Evolutionary conservation across 64 coral and sea anemone species (phyloP), one percentile per base, ranked within the genome.

Genomic region (Stichodactyla helianthus): DNA sequence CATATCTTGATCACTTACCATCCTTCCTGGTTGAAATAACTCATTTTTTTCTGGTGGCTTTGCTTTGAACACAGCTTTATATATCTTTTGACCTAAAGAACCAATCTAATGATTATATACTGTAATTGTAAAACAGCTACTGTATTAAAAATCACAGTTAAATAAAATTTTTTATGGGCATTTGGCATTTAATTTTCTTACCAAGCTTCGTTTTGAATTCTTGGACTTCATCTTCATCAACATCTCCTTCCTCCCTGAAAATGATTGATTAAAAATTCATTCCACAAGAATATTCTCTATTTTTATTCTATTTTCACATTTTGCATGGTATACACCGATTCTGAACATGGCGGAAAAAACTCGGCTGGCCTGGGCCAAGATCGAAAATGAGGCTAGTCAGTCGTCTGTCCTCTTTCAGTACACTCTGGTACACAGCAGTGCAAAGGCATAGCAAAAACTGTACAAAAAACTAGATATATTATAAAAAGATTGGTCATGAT

Each of bases 1-100:
- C 35, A 44, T 44, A 44, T 44, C 35, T 44, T 44, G 35, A 44
- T 44, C 8, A 31, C 25, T 88, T 90, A 99, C 97, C 97, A 99
- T 99, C 84, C 97, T 92, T 50, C 97, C 97, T 65, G 97, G 93
- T 83, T 95, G 93, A 76, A 99, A 99, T 13, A 99, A 86, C 84
- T 99, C 97, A 90, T 99, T 99, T 74, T 89, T 99, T 63, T 99
- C 93, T 54, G 90, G 27, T 91, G 93, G 93, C 44, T 89, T 92
- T 67, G 55, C 89, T 81, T 90, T 95, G 77, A 99, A 95, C n/a
- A 99, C 55, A 26, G 97, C 62, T 90, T 88, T 94, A 67, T 99
- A 99, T 19, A 99, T 95, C 63, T 82, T 99, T 82, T 99, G 97
- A 55, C 97, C 97, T 99, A 27, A 79, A 52, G 15, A 19, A 20